phyloP scores from a whole-genome alignment of 2,797 vertebrate genomes.

The Apodemus agrarius region DNA sequence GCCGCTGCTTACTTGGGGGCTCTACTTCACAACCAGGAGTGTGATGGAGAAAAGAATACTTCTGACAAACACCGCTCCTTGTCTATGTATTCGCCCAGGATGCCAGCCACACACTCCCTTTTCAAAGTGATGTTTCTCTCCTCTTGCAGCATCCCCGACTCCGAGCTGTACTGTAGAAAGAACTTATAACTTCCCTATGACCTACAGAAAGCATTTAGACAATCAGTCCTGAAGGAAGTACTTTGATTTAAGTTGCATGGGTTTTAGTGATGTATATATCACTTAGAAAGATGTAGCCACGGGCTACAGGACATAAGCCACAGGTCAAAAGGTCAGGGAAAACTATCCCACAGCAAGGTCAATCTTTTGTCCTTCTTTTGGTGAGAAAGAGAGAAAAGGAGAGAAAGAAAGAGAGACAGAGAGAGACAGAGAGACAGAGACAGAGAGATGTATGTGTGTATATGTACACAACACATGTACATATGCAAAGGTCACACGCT shows the following conservation, averaged over 20 bases:
- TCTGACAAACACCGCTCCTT: background rate
- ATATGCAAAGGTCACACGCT: background rate
- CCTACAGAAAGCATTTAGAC: background rate
- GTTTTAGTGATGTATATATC: rapidly evolving
- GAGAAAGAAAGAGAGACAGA: too few relatives aligned
- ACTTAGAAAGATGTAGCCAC: background rate
- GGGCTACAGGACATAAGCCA: background rate
- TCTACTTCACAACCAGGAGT: background rate
- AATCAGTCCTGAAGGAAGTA: background rate
- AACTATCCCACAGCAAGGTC: background rate
- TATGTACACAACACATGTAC: background rate
- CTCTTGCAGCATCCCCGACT: background rate
- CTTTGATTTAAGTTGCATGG: background rate
- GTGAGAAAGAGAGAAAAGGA: background rate
- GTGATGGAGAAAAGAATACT: background rate
- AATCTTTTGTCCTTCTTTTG: background rate
- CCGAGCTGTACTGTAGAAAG: background rate
- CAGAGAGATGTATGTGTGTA: background rate
- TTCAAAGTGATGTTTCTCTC: conserved; percentile 17
- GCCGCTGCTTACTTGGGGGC: background rate
- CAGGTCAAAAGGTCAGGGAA: background rate
- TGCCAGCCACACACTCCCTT: background rate
- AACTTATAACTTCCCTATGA: background rate
- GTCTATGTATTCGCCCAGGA: background rate
- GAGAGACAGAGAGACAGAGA: too few relatives aligned